phyloP scores from a whole-genome alignment of 2,888 invertebrate species.

The Chirona hameri region DNA sequence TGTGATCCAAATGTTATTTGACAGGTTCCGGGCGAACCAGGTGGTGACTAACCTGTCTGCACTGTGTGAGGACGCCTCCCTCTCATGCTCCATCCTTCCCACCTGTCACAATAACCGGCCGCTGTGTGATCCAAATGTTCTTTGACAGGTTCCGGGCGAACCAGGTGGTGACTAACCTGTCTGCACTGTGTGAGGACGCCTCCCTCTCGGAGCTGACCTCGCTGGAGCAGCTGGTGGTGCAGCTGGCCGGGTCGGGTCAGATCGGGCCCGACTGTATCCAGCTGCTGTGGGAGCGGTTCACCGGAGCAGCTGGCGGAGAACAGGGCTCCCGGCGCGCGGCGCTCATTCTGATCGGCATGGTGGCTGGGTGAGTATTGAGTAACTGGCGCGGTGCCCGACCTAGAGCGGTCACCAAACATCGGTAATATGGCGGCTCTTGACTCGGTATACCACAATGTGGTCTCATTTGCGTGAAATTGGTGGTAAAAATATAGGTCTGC shows the following conservation, averaged over 20 bases:
- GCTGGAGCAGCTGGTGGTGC: constrained; percentile 59
- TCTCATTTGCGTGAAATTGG: no score
- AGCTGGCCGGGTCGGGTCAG: constrained; percentile 59
- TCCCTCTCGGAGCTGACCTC: constrained; percentile 59
- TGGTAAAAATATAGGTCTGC: no score
- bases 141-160: constrained; percentile 52
- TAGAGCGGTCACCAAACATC: not conserved
- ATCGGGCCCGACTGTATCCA: constrained; percentile 54
- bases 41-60: constrained; percentile 59
- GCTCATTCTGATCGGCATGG: constrained; percentile 73
- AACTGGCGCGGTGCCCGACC: not conserved
- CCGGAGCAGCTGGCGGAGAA: constrained; percentile 44
- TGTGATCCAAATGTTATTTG: no score
- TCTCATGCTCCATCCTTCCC: no score
- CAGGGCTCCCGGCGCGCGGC: constrained; percentile 58
- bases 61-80: no score
- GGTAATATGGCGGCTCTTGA: not conserved
- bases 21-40: no score
- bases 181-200: constrained; percentile 55
- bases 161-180: constrained; percentile 58
- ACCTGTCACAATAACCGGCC: no score
- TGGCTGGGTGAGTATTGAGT: constrained; percentile 54
- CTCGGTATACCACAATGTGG: no score
- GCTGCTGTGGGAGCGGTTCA: constrained; percentile 79
- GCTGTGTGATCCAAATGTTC: no score